Evolutionary conservation across 2,888 invertebrate species (phyloP), one percentile per base, ranked within the genome.

Genomic region (Dryadula phaetusa): DNA sequence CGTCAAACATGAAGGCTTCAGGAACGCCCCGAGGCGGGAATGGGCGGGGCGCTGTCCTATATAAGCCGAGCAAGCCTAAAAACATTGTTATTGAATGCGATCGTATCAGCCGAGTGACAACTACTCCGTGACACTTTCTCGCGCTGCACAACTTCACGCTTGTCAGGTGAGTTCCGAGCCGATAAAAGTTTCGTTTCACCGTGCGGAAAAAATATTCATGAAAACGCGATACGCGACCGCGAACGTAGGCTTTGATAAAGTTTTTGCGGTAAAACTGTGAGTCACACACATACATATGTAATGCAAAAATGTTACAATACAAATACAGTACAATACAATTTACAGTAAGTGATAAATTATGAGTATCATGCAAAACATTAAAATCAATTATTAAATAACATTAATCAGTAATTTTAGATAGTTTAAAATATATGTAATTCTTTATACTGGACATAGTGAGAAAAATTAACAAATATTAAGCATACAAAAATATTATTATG

Each of bases 81-180:
- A 87, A 86, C 79, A 86, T 88, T 87, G 86, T 85, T 87, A 90
- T 87, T 90, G 84, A 82, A 90, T 85, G 88, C 83, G 81, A 86
- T 84, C 85, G 82, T 82, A 83, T 79, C 86, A 79, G 79, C 77
- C 75, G 77, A 78, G 83, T 82, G 82, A 80, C 77, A 80, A 76
- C 80, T 80, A 77, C 64, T 64, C 54, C 70, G 75, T 72, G 75
- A 75, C 71, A 73, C 58, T 75, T 75, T 72, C 73, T 72, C 75
- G 73, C 74, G 71, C 70, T 64, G 66, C 70, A 66, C 56, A 70
- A 62, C 69, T 67, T 47, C 69, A 69, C 58, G 72, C 71, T 56
- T 73, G 62, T 72, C 78, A 79, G 80, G 80, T 78, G 72, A 79
- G 79, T 77, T 74, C 62, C 49, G 53, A 34, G 22, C 58, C 64